Percentiles rank a stretch among this genome's conserved stretches.
Conservation (phyloP, 2,888 invertebrate species). For the Lacanobia oleracea region DNA sequence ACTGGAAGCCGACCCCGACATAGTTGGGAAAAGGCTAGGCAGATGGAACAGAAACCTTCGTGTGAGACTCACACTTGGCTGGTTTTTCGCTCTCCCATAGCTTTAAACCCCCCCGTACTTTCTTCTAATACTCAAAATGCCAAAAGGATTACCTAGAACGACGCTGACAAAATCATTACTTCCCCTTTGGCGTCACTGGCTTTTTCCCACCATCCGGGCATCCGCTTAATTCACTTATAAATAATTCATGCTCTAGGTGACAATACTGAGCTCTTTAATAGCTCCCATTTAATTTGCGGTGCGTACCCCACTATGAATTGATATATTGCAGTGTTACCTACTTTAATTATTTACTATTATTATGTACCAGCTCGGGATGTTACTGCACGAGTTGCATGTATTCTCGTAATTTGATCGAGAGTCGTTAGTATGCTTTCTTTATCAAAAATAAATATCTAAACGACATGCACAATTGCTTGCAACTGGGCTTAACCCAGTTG, state of each 20-base stretch:
- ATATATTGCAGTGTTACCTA: slow-evolving; percentile 50
- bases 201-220: slow-evolving; percentile 59
- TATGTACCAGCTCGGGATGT: background rate
- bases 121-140: slow-evolving; percentile 42
- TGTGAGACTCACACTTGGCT: too few relatives aligned
- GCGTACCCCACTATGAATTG: slow-evolving; percentile 59
- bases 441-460: too few relatives aligned
- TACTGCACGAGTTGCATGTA: background rate
- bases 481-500: too few relatives aligned
- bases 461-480: too few relatives aligned
- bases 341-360: slow-evolving; percentile 31
- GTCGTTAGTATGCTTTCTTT: background rate
- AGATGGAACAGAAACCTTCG: too few relatives aligned
- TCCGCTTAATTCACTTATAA: slow-evolving; percentile 71
- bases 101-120: slow-evolving; percentile 10
- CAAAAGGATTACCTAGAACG: slow-evolving; percentile 56
- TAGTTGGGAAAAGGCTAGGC: too few relatives aligned
- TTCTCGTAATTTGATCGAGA: background rate
- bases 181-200: slow-evolving; percentile 48
- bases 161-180: slow-evolving; percentile 59
- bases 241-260: slow-evolving; percentile 76
- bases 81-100: background rate
- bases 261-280: slow-evolving; percentile 71
- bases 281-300: slow-evolving; percentile 72
- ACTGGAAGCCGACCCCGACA: too few relatives aligned